These are phyloP conservation scores for Halcyon malimbica DNA, from an alignment of 2,113 vertebrate genomes.

Conservation along the genomic window DNA sequence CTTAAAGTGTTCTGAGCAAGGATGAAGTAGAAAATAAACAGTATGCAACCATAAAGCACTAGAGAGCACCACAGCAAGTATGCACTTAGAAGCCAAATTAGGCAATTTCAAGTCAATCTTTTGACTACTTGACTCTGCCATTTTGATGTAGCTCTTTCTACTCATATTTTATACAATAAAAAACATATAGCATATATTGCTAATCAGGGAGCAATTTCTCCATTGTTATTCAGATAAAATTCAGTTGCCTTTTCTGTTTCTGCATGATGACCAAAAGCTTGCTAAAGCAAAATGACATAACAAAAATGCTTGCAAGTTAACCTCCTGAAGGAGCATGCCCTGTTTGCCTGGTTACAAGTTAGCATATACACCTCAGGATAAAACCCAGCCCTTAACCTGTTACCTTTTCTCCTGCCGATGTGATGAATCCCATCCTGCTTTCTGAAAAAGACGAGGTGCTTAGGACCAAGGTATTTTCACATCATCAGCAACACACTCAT, in stretches of 20 bases:
- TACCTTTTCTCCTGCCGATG: neutral
- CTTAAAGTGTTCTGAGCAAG: neutral
- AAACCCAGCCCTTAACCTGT: neutral
- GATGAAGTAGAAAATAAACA: neutral
- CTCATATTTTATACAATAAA: neutral
- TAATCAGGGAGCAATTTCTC: neutral
- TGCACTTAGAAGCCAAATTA: neutral
- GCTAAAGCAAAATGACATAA: neutral
- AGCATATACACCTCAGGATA: neutral
- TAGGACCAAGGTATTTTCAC: neutral
- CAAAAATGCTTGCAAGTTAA: neutral
- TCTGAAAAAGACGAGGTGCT: neutral
- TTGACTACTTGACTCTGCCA: neutral
- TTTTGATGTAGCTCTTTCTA: neutral
- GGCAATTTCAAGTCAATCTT: neutral
- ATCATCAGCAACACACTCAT: accelerated
- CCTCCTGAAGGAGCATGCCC: neutral
- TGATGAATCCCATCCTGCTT: neutral
- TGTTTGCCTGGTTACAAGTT: neutral
- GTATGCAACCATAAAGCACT: neutral
- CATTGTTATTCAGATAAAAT: neutral
- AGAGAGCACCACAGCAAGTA: neutral
- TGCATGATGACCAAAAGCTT: neutral
- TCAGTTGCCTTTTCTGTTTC: neutral
- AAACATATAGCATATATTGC: neutral